Evolutionary conservation across 2,888 invertebrate species (phyloP).

Genomic region (Meloe dianella): DNA sequence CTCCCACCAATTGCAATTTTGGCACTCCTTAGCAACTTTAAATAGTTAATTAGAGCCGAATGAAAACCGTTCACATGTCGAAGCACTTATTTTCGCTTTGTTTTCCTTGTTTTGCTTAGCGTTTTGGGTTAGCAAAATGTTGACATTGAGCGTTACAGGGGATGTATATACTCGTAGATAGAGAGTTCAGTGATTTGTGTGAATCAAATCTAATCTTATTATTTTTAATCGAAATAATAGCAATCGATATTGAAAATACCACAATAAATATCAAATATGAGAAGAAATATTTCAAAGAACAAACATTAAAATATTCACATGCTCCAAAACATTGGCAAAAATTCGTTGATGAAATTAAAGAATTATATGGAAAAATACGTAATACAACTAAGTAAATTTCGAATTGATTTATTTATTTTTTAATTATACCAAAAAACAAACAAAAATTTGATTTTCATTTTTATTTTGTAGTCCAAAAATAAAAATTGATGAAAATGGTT

Average conservation of each 20-base stretch:
- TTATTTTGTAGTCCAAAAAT: conserved; percentile 54
- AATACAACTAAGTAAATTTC: conserved; percentile 48
- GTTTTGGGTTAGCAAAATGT: too few species aligned
- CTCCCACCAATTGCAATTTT: too few species aligned
- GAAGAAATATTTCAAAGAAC: conserved; percentile 58
- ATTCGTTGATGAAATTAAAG: conserved; percentile 49
- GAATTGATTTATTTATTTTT: not conserved
- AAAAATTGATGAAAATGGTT: conserved; percentile 57
- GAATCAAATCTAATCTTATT: not conserved
- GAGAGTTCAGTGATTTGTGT: not conserved
- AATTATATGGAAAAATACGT: conserved; percentile 51
- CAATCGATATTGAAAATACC: conserved; percentile 58
- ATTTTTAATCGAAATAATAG: not conserved
- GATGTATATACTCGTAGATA: not conserved
- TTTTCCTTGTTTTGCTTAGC: too few species aligned
- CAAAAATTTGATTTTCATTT: conserved; percentile 3
- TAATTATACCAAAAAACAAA: too few species aligned
- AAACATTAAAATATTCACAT: conserved; percentile 52
- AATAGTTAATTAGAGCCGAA: too few species aligned
- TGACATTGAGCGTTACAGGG: too few species aligned
- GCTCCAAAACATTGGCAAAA: conserved; percentile 51
- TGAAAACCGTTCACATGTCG: too few species aligned
- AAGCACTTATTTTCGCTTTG: too few species aligned
- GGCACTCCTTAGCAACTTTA: too few species aligned
- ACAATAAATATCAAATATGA: conserved; percentile 63